Conservation (phyloP, 2,888 invertebrate species). For the Gibbula magus region DNA sequence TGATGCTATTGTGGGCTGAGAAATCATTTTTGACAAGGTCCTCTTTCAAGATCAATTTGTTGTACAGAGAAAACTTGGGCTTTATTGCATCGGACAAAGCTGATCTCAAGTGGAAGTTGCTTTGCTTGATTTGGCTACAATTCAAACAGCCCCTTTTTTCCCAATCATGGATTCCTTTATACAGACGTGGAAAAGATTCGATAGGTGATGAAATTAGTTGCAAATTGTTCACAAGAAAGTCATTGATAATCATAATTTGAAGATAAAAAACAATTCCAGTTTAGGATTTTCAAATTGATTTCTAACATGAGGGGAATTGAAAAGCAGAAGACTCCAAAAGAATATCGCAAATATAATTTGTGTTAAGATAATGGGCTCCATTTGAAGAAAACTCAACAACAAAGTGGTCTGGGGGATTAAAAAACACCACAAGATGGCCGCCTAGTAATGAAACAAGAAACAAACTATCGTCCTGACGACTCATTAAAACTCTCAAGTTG, state of each 20-base stretch:
- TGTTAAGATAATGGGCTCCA: neutral
- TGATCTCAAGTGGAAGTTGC: neutral
- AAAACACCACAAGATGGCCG: too few relatives aligned
- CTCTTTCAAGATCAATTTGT: constrained; percentile 17
- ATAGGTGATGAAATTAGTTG: neutral
- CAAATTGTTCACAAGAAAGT: neutral
- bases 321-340: neutral
- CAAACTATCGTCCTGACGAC: too few relatives aligned
- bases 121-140: constrained; percentile 21
- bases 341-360: neutral
- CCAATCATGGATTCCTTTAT: neutral
- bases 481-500: too few relatives aligned
- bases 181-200: neutral
- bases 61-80: constrained; percentile 7
- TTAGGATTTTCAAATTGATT: constrained; percentile 10
- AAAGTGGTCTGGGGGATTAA: too few relatives aligned
- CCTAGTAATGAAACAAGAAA: too few relatives aligned
- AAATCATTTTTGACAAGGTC: constrained; percentile 7
- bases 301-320: constrained; percentile 6
- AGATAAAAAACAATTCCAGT: neutral
- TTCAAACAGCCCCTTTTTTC: constrained; percentile 12
- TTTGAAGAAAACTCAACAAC: neutral
- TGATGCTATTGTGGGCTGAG: constrained; percentile 17
- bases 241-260: constrained; percentile 7
- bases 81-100: neutral